Evolutionary conservation across 2,888 invertebrate species (phyloP), one percentile per base, ranked within the genome.

Genomic region (Eristalinus sepulchralis): DNA sequence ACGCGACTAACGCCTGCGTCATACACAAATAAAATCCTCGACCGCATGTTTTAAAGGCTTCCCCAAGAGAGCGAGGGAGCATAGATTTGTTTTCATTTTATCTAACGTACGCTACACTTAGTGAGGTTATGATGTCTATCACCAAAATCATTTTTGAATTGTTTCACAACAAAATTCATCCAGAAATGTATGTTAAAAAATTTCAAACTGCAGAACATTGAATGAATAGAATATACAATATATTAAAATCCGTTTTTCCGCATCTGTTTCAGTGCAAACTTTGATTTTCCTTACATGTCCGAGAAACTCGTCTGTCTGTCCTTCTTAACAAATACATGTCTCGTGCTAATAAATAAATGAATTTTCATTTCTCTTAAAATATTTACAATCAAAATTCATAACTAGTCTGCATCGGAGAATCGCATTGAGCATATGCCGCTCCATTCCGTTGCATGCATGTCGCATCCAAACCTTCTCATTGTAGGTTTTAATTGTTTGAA

Each of bases 381-480:
- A 77, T 77, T 34, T 77, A 70, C 77, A 77, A 70, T 77, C 53
- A 77, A 55, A 76, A 63, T 20, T 31, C 39, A 59, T 75, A 57
- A 36, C 59, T 66, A 47, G 22, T 57, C 20, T 75, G 13, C 3
- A n/a, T 24, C 66, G 33, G 60, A 67, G 60, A 67, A 67, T 34
- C 39, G 31, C 27, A 55, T 59, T 9, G 27, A 39, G 22, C 57
- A 31, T 68, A 9, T 62, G 62, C 10, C 27, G 24, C 34, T 36
- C 24, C 36, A n/a, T 36, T 59, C 33, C 10, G 68, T 70, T 60
- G 33, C 64, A n/a, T 47, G 36, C 13, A 31, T 67, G 62, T 33
- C 67, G 47, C 55, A 27, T 63, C 57, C 63, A 33, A n/a, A 72
- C 57, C 36, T 71, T 67, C 53, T 53, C 63, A 57, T 53, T 60